These are phyloP conservation scores for Notiomystis cincta DNA, from an alignment of 2,113 vertebrate genomes.

Conservation along the genomic window DNA sequence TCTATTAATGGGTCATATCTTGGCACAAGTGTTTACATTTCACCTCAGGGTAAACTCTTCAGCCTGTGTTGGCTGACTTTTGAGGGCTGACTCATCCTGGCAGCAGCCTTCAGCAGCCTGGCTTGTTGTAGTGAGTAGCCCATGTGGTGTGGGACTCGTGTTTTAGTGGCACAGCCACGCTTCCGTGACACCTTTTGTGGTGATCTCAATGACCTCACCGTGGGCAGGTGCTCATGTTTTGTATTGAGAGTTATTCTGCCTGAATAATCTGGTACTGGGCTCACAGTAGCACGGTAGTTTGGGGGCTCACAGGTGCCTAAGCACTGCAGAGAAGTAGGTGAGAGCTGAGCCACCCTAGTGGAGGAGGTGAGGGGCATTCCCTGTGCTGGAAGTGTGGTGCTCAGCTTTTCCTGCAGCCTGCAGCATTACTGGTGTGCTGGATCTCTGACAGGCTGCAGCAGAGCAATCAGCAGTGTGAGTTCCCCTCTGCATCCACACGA, in stretches of 20 bases:
- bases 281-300: neutral
- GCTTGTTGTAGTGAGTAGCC: neutral
- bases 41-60: neutral
- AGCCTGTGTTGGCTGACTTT: neutral
- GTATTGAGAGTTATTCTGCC: neutral
- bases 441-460: neutral
- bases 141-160: accelerated
- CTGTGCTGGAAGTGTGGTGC: neutral
- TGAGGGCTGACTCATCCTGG: neutral
- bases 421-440: neutral
- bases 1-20: neutral
- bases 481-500: accelerated
- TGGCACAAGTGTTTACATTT: neutral
- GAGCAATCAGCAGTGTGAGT: neutral
- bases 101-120: neutral
- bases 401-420: neutral
- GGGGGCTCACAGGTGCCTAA: neutral
- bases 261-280: neutral
- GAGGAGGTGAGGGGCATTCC: neutral
- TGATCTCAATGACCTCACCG: neutral
- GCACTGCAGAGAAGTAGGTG: neutral
- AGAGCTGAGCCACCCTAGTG: neutral
- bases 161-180: neutral
- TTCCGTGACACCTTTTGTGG: neutral
- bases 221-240: neutral